A percentile compares a stretch with the other conserved stretches of the same genome.
phyloP scores from a whole-genome alignment of 2,113 vertebrate species.

The Sturnira hondurensis region DNA sequence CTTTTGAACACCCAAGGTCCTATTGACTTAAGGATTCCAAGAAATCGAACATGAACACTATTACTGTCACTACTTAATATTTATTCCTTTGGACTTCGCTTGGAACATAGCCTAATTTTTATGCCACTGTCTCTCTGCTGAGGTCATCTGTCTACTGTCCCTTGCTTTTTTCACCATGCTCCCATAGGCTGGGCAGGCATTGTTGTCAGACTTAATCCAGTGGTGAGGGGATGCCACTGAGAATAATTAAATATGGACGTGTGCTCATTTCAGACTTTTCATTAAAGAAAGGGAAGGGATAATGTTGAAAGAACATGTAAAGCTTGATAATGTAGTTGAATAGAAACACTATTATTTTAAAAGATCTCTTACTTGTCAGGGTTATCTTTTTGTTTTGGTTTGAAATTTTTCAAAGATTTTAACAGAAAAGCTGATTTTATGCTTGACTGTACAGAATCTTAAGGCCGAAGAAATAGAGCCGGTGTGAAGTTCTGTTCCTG shows the following conservation, averaged over 20 bases:
- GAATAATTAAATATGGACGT: conserved; percentile 47
- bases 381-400: conserved; percentile 36
- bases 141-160: conserved; percentile 56
- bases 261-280: conserved; percentile 65
- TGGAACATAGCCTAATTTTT: conserved; percentile 29
- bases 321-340: conserved; percentile 58
- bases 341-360: conserved; percentile 48
- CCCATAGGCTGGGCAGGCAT: neutral
- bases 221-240: conserved; percentile 40
- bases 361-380: conserved; percentile 22
- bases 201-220: conserved; percentile 55
- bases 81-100: conserved; percentile 55
- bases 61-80: neutral
- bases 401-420: conserved; percentile 38
- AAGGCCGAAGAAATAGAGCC: neutral
- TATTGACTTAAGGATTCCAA: neutral
- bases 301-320: conserved; percentile 34
- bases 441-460: neutral
- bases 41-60: neutral
- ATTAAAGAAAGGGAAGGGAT: conserved; percentile 8
- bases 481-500: conserved; percentile 17
- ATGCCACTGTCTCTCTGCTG: neutral
- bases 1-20: neutral
- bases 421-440: conserved; percentile 39
- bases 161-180: conserved; percentile 43